A percentile compares a stretch with the other conserved stretches of the same genome.
Conservation (phyloP, 2,888 invertebrate genomes). For the Microctonus aethiopoides region DNA sequence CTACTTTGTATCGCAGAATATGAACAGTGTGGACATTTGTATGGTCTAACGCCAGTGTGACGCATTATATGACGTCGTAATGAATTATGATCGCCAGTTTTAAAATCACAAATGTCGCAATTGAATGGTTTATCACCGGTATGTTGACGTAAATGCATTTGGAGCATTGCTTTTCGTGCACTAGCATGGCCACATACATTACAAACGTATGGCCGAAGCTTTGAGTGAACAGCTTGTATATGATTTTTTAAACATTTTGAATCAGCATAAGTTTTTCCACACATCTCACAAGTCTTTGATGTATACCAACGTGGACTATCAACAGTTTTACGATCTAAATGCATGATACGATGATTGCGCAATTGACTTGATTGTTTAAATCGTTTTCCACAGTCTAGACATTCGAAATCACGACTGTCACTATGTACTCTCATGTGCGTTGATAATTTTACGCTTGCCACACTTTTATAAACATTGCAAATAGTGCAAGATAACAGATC, state of each 20-base stretch:
- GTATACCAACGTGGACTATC: slow-evolving; percentile 69
- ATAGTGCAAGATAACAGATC: slow-evolving; percentile 72
- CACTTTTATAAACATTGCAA: slow-evolving; percentile 71
- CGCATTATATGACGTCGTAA: slow-evolving; percentile 75
- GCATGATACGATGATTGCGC: slow-evolving; percentile 72
- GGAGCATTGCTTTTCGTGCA: slow-evolving; percentile 77
- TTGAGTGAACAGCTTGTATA: slow-evolving; percentile 78
- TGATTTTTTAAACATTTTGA: slow-evolving; percentile 77
- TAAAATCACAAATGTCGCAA: slow-evolving; percentile 77
- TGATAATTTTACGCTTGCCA: slow-evolving; percentile 71
- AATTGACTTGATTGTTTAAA: slow-evolving; percentile 75
- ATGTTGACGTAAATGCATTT: slow-evolving; percentile 80
- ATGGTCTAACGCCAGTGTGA: slow-evolving; percentile 71
- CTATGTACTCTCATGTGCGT: slow-evolving; percentile 76
- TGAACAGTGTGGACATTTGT: slow-evolving; percentile 76
- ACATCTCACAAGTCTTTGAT: slow-evolving; percentile 76
- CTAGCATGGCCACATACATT: slow-evolving; percentile 80
- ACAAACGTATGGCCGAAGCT: slow-evolving; percentile 79
- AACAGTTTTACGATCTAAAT: slow-evolving; percentile 64
- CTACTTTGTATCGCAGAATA: slow-evolving; percentile 78
- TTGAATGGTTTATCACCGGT: slow-evolving; percentile 83
- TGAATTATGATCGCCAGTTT: slow-evolving; percentile 81
- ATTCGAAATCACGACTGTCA: slow-evolving; percentile 68
- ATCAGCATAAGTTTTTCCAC: slow-evolving; percentile 76
- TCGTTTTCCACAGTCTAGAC: slow-evolving; percentile 71